Percentiles rank a stretch among this genome's conserved stretches.
phyloP scores from a whole-genome alignment of 2,888 invertebrate species.

The Orgyia antiqua region DNA sequence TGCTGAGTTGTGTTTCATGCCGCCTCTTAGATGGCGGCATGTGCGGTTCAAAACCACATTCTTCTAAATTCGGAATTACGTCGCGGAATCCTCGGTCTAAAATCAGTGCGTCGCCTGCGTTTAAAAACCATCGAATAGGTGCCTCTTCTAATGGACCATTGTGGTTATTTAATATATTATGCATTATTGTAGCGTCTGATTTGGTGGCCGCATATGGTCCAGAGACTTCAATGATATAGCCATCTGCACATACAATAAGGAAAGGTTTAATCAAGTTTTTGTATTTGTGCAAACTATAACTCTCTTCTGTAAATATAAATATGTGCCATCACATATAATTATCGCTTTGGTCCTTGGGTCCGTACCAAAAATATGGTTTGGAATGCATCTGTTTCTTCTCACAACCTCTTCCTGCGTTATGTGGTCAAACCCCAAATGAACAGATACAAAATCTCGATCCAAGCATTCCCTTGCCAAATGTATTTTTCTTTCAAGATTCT shows the following conservation, averaged over 20 bases:
- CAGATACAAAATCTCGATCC: background rate
- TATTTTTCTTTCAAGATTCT: background rate
- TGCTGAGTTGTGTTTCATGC: background rate
- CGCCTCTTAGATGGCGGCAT: background rate
- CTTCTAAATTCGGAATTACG: background rate
- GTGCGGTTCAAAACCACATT: background rate
- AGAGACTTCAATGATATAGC: constrained; percentile 1
- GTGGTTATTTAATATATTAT: background rate
- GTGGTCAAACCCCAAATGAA: background rate
- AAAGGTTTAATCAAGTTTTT: constrained; percentile 1
- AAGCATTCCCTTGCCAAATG: background rate
- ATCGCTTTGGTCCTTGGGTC: background rate
- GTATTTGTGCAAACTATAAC: background rate
- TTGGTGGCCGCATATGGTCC: background rate
- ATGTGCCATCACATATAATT: background rate
- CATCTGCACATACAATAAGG: constrained; percentile 1
- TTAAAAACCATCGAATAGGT: background rate
- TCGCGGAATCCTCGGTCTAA: constrained; percentile 1
- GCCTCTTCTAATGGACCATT: background rate
- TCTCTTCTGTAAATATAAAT: background rate
- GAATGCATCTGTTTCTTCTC: background rate
- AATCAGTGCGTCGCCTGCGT: background rate
- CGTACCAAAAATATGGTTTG: background rate
- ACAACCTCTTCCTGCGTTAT: background rate
- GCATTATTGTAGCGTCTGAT: background rate